Percentiles rank a stretch among this genome's conserved stretches.
Conservation (phyloP, 1,140 invertebrate genomes). For the Brachionus sp. region DNA sequence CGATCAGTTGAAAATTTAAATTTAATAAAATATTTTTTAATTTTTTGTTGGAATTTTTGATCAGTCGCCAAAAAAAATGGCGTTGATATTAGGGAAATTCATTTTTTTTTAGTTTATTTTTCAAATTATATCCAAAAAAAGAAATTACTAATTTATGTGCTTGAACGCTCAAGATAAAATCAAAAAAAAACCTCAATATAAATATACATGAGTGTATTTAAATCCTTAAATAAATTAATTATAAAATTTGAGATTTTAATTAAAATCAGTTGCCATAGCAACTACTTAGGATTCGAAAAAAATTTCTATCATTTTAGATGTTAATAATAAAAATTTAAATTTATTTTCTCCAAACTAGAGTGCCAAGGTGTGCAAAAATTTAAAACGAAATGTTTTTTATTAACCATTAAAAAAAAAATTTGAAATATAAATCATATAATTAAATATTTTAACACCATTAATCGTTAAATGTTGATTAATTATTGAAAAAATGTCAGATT, state of each 20-base stretch:
- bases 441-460: too few species aligned
- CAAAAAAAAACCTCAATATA: neutral
- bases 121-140: too few species aligned
- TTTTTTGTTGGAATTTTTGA: too few species aligned
- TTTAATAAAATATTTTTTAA: too few species aligned
- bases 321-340: neutral
- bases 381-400: neutral
- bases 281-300: neutral
- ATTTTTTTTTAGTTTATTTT: too few species aligned
- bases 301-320: neutral
- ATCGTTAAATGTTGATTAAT: neutral
- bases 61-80: too few species aligned
- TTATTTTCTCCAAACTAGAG: neutral
- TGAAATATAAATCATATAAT: neutral
- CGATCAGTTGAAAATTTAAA: too few species aligned
- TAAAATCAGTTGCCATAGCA: neutral
- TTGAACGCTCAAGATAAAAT: neutral
- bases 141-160: neutral
- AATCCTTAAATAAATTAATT: neutral
- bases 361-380: neutral
- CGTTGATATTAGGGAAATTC: too few species aligned
- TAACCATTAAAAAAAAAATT: neutral
- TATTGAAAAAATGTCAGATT: conserved; percentile 55
- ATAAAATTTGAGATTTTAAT: neutral
- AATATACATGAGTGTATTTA: neutral